Conservation (phyloP, 2,888 invertebrate species). For the Ptilodon capucinus region DNA sequence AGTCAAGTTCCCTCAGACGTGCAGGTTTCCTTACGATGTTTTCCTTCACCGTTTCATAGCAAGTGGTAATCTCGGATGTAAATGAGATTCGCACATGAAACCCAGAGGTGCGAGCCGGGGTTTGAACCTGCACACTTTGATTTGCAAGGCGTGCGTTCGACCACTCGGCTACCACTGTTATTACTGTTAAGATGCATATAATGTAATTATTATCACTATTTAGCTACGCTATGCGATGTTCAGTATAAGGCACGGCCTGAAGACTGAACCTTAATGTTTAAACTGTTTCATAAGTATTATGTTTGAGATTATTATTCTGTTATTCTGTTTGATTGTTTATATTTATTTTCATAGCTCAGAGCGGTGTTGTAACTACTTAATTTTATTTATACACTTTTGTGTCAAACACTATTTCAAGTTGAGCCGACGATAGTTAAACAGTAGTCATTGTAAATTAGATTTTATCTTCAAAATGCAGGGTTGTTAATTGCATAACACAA, state of each 20-base stretch:
- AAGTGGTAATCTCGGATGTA: no score
- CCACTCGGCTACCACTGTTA: no score
- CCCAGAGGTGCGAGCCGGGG: no score
- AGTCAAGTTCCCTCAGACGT: no score
- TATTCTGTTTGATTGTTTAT: conserved; percentile 17
- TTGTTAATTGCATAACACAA: neutral
- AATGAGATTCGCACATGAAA: no score
- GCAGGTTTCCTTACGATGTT: no score
- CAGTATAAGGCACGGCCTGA: conserved; percentile 46
- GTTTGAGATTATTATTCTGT: conserved; percentile 8
- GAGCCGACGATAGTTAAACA: neutral
- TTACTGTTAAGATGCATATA: neutral
- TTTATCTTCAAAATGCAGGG: neutral
- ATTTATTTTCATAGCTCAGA: conserved; percentile 5
- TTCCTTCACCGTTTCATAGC: no score
- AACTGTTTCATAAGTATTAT: conserved; percentile 19
- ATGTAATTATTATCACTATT: neutral
- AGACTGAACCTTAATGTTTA: conserved; percentile 58
- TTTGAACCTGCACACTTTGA: no score
- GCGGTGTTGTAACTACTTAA: conserved; percentile 9
- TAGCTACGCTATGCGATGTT: conserved; percentile 10
- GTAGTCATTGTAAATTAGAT: neutral
- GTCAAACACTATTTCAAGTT: no score
- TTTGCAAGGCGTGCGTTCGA: no score
- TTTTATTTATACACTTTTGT: conserved; percentile 6